Evolutionary conservation across 2,888 invertebrate species (phyloP), one percentile per base, ranked within the genome.

Genomic region (Dryomyza anilis): DNA sequence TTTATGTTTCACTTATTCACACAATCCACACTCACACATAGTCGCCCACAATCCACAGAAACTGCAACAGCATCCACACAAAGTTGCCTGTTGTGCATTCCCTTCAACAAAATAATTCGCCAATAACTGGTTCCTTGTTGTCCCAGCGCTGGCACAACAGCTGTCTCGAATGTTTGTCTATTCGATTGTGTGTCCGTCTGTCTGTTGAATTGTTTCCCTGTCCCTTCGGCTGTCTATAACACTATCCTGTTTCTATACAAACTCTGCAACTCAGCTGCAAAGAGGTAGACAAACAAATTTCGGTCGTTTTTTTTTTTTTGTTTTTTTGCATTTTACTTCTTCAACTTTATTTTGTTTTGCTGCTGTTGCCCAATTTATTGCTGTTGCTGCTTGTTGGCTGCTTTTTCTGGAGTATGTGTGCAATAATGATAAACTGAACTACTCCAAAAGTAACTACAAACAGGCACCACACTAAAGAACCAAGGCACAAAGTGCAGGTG

Each of bases 321-420:
- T 23, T 55, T 46, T 36, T 46, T 14, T 23, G 29, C 36, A 12
- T 39, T 23, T 55, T 36, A 19, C 19, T 36, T 27, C n/a, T 23
- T 50, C 19, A 27, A 25, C 12, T 12, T 50, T 53, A 30, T 53
- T 53, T 12, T 29, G 12, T 55, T 23, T 12, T 21, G 21, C 12
- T 33, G 10, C 12, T 21, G 30, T 36, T 30, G 19, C 19, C 23
- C 14, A 7, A 23, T 55, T 27, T 52, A 16, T 52, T 52, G 16
- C n/a, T 29, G 12, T 36, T 7, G 8, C 25, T 30, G 33, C n/a
- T 21, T 30, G 45, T 58, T 46, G 12, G 23, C 19, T 19, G 27
- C 58, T 58, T 46, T 58, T 58, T 58, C 30, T 45, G 58, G 46
- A 58, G 46, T n/a, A n/a, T n/a, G n/a, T 46, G 36, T 55, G 55